Evolutionary conservation across 2,113 vertebrate species (phyloP).

Genomic region (Perccottus glenii): DNA sequence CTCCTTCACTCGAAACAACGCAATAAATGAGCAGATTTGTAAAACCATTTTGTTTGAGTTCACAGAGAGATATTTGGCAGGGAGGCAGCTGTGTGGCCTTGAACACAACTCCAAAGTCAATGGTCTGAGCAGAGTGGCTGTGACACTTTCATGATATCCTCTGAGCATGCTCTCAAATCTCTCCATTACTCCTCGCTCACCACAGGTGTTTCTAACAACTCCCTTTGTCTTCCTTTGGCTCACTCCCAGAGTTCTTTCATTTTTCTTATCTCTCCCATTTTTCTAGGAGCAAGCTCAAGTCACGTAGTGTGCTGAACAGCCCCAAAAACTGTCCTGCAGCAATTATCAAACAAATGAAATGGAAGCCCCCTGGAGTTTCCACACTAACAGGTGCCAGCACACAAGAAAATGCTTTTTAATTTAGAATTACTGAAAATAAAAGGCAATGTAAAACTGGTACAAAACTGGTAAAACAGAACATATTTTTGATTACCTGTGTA

Average conservation of each 20-base stretch:
- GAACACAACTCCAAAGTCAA: constrained; percentile 78
- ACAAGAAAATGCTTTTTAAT: constrained; percentile 16
- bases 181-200: constrained; percentile 53
- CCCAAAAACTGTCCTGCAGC: constrained; percentile 21
- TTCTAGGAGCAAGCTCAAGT: constrained; percentile 23
- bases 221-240: constrained; percentile 47
- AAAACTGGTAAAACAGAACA: neutral
- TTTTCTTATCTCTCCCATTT: constrained; percentile 37
- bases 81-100: constrained; percentile 68
- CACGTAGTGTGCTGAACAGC: constrained; percentile 26
- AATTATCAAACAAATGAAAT: constrained; percentile 42
- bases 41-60: constrained; percentile 68
- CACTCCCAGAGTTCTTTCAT: constrained; percentile 23
- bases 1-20: constrained; percentile 30
- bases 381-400: constrained; percentile 25
- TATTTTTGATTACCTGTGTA: too few species aligned
- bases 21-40: constrained; percentile 66
- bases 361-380: constrained; percentile 13
- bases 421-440: neutral
- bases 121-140: constrained; percentile 53
- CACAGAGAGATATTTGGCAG: constrained; percentile 69
- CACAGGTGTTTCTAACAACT: constrained; percentile 47
- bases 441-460: neutral
- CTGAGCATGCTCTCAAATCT: constrained; percentile 45
- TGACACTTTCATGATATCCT: constrained; percentile 66